phyloP scores from a whole-genome alignment of 2,888 invertebrate genomes.

The Pollenia griseotomentosa region DNA sequence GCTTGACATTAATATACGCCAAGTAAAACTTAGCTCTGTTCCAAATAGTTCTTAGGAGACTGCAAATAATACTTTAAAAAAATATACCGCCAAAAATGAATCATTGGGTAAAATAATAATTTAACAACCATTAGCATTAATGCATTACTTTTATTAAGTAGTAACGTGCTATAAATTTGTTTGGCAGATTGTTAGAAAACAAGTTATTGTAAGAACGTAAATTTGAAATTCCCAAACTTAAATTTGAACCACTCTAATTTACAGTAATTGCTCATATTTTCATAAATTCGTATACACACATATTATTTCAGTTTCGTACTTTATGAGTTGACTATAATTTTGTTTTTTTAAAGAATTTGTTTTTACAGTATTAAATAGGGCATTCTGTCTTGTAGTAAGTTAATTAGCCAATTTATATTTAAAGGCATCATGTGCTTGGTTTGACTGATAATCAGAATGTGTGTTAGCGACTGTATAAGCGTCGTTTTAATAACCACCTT shows the following conservation, averaged over 20 bases:
- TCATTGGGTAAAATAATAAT: too few species aligned
- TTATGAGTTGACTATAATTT: neutral
- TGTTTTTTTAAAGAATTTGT: too few species aligned
- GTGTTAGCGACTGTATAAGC: neutral
- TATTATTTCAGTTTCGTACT: neutral
- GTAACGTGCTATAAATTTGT: too few species aligned
- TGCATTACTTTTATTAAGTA: too few species aligned
- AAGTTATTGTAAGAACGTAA: neutral
- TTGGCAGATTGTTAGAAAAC: too few species aligned
- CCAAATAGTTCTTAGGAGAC: too few species aligned
- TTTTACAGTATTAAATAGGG: too few species aligned
- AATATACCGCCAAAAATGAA: too few species aligned
- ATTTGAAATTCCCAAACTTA: neutral
- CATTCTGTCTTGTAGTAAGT: neutral
- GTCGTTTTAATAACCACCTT: slow-evolving; percentile 55
- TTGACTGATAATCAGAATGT: slow-evolving; percentile 29
- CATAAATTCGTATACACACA: neutral
- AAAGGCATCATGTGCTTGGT: slow-evolving; percentile 47
- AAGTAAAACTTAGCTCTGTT: too few species aligned
- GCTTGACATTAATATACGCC: too few species aligned
- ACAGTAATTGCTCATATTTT: neutral
- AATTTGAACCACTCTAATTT: neutral
- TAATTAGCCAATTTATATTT: slow-evolving; percentile 67
- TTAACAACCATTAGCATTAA: too few species aligned
- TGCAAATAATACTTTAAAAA: too few species aligned